Conservation (phyloP, 2,797 vertebrate species). For the Myripristis murdjan region DNA sequence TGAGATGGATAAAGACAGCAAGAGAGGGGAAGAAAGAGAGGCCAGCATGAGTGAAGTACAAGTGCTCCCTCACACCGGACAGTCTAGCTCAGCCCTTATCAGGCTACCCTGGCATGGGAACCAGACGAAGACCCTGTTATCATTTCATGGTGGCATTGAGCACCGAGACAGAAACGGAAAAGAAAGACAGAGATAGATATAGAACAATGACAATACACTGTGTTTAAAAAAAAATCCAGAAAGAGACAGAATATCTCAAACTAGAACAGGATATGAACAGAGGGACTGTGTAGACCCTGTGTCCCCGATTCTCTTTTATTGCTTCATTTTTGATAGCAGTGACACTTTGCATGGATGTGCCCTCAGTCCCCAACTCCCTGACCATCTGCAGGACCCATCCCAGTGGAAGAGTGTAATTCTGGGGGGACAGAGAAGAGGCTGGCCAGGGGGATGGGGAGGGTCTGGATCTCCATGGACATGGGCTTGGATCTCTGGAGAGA, state of each 20-base stretch:
- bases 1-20: conserved; percentile 4
- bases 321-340: conserved; percentile 52
- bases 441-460: conserved; percentile 47
- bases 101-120: conserved; percentile 29
- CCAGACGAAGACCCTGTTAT: conserved; percentile 21
- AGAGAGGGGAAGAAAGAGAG: not conserved
- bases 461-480: conserved; percentile 70
- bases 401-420: conserved; percentile 64
- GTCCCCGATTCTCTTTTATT: conserved; percentile 29
- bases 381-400: conserved; percentile 76
- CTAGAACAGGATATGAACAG: conserved; percentile 6
- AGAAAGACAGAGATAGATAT: not conserved
- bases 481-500: conserved; percentile 74
- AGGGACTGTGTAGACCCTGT: conserved; percentile 2
- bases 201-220: too few species aligned
- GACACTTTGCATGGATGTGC: too few species aligned
- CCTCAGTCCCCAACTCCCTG: conserved; percentile 51
- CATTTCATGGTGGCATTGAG: conserved; percentile 11
- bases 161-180: conserved; percentile 2
- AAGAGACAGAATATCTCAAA: not conserved
- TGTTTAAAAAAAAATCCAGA: too few species aligned
- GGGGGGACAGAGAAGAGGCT: conserved; percentile 47
- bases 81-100: not conserved
- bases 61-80: conserved; percentile 11
- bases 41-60: conserved; percentile 21